phyloP scores from a whole-genome alignment of 2,888 invertebrate species.

The Empis stercorea region DNA sequence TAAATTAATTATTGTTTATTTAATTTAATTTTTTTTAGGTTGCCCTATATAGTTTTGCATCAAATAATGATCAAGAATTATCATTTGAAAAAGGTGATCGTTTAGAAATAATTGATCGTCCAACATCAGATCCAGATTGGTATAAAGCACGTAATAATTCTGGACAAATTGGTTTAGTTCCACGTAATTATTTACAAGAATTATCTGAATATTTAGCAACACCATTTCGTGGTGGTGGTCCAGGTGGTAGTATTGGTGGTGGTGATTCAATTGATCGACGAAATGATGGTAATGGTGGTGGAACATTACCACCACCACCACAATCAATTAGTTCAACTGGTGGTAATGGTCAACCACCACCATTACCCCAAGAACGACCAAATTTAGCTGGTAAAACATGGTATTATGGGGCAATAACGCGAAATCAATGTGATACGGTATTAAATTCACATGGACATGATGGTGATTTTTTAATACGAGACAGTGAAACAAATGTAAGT shows the following conservation, averaged over 20 bases:
- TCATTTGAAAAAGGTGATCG: slow-evolving; percentile 95
- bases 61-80: slow-evolving; percentile 89
- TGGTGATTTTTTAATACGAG: slow-evolving; percentile 96
- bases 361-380: slow-evolving; percentile 44
- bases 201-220: slow-evolving; percentile 79
- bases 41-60: slow-evolving; percentile 85
- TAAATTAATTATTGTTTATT: no score
- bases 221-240: slow-evolving; percentile 51
- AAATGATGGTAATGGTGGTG: slow-evolving; percentile 28
- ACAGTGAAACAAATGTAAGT: slow-evolving; percentile 97
- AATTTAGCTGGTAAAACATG: slow-evolving; percentile 75
- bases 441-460: slow-evolving; percentile 91
- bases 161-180: slow-evolving; percentile 90
- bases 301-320: slow-evolving; percentile 18
- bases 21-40: slow-evolving; percentile 41
- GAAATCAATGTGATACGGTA: slow-evolving; percentile 91
- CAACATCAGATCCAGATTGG: slow-evolving; percentile 98
- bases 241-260: slow-evolving; percentile 33
- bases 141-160: slow-evolving; percentile 83
- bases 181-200: slow-evolving; percentile 88
- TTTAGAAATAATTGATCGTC: slow-evolving; percentile 90
- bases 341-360: slow-evolving; percentile 19
- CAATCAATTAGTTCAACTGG: slow-evolving; percentile 16
- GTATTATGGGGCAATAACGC: slow-evolving; percentile 94
- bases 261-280: slow-evolving; percentile 42